These are phyloP conservation scores for Geodia barretti DNA, from an alignment of 37 sponge, comb jelly and placozoan genomes.

Conservation along the genomic window DNA sequence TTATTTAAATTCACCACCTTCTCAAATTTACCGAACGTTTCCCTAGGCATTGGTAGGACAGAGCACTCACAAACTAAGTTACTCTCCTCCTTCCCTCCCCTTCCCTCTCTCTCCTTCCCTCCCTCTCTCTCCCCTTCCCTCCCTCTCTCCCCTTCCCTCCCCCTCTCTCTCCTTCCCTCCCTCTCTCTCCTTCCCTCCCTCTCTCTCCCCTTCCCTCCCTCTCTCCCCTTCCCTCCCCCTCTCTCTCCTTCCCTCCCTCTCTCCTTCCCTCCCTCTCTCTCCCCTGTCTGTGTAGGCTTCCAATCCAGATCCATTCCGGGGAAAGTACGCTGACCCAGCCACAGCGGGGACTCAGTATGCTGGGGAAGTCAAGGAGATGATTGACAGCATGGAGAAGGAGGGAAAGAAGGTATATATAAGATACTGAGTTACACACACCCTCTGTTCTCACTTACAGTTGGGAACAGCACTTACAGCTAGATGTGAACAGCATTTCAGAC, in stretches of 20 bases:
- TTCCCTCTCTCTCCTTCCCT: not conserved
- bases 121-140: not conserved
- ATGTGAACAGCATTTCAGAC: no score
- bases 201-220: not conserved
- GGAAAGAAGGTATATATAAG: slow-evolving; percentile 66
- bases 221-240: not conserved
- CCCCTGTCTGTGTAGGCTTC: slow-evolving; percentile 58
- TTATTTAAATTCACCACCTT: no score
- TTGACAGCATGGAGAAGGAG: slow-evolving; percentile 38
- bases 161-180: not conserved
- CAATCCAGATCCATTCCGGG: slow-evolving; percentile 73
- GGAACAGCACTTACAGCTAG: no score
- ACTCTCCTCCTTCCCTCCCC: not conserved
- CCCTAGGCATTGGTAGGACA: no score
- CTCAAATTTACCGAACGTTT: no score
- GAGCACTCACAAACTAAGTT: no score
- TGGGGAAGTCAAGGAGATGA: slow-evolving; percentile 64
- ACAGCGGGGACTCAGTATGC: slow-evolving; percentile 86
- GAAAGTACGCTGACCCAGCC: slow-evolving; percentile 56
- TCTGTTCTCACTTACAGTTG: no score
- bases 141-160: no score
- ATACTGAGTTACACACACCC: no score
- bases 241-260: not conserved
- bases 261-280: not conserved
- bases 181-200: not conserved